These are phyloP conservation scores for Catajapyx aquilonaris DNA, from an alignment of 1,140 invertebrate genomes.

Conservation along the genomic window DNA sequence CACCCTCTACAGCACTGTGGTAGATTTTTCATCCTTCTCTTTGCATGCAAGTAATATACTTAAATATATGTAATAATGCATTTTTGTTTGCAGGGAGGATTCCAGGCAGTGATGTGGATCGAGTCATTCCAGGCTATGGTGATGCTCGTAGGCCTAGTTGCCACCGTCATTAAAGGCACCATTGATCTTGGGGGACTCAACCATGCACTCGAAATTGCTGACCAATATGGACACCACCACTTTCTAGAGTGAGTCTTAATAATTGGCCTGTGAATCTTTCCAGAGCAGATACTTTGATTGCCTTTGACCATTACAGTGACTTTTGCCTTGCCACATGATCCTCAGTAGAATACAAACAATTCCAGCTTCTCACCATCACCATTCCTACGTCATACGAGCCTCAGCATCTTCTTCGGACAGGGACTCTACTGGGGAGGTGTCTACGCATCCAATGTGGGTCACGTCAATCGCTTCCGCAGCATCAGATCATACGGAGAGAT, in stretches of 20 bases:
- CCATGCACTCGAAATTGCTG: not conserved
- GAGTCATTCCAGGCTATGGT: not conserved
- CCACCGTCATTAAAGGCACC: not conserved
- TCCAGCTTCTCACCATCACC: constrained; percentile 15
- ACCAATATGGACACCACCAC: not conserved
- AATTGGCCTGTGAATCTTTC: too few species aligned
- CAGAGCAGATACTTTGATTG: too few species aligned
- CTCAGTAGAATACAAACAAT: too few species aligned
- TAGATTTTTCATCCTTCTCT: constrained; percentile 2
- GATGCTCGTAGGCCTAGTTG: not conserved
- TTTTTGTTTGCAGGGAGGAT: not conserved
- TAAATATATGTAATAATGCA: not conserved
- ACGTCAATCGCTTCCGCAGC: too few species aligned
- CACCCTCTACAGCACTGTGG: constrained; percentile 11
- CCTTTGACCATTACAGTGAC: too few species aligned
- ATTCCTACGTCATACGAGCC: constrained; percentile 15
- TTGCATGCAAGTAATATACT: not conserved
- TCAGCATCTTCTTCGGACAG: constrained; percentile 17
- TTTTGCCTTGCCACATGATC: too few species aligned
- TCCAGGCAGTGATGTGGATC: not conserved
- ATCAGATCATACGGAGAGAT: too few species aligned
- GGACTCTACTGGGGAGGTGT: constrained; percentile 10
- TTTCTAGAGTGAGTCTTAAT: not conserved
- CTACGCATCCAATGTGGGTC: too few species aligned
- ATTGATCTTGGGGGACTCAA: not conserved